Evolutionary conservation across 2,113 vertebrate genomes (phyloP).

Genomic region (Corythaeola cristata): DNA sequence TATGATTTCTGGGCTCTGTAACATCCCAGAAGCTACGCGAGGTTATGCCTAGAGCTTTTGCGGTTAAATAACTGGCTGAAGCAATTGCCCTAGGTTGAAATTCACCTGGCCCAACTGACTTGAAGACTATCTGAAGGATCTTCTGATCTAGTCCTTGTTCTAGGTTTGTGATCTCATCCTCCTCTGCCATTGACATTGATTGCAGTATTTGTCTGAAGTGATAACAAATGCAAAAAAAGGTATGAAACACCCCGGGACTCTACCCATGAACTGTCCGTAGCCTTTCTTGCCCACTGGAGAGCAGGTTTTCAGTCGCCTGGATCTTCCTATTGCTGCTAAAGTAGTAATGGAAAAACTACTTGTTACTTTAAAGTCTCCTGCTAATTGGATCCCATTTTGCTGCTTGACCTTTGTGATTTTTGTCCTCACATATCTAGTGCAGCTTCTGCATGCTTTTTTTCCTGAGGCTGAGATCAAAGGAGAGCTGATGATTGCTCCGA

Average conservation of each 20-base stretch:
- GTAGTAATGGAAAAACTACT: not conserved
- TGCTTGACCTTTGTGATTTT: not conserved
- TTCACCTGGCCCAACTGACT: not conserved
- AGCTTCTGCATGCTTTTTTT: not conserved
- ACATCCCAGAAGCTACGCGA: not conserved
- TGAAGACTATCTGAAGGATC: not conserved
- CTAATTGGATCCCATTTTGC: not conserved
- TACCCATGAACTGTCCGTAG: not conserved
- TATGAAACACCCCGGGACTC: not conserved
- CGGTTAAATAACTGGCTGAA: not conserved
- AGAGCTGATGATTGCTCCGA: not conserved
- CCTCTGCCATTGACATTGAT: not conserved
- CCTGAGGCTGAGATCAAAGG: not conserved
- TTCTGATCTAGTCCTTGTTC: not conserved
- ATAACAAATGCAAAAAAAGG: not conserved
- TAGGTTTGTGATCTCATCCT: not conserved
- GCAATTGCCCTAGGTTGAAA: not conserved
- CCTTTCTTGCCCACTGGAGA: not conserved
- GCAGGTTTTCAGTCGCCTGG: accelerated
- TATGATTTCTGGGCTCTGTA: not conserved
- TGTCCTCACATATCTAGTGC: not conserved
- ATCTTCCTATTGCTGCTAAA: not conserved
- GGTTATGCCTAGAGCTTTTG: not conserved
- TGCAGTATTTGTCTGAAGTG: not conserved
- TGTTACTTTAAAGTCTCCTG: not conserved